Conservation (phyloP, 2,113 vertebrate genomes). For the Theropithecus gelada region DNA sequence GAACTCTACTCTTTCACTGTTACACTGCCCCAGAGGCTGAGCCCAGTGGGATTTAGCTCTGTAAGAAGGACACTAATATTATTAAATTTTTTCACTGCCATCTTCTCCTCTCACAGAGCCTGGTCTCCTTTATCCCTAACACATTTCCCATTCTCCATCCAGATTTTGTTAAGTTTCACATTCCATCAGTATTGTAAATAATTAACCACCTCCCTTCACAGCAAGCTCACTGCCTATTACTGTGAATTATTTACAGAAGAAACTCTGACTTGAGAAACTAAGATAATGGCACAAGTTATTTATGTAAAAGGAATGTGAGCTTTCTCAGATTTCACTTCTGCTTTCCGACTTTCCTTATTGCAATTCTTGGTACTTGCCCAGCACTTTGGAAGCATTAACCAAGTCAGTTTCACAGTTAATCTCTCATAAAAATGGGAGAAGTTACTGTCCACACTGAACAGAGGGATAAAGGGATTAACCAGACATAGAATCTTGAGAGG, state of each 20-base stretch:
- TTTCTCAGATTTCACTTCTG: slow-evolving; percentile 7
- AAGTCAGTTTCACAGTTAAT: neutral
- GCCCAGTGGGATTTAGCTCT: neutral
- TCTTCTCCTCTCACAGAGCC: neutral
- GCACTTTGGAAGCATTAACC: neutral
- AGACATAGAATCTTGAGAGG: neutral
- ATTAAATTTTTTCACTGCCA: neutral
- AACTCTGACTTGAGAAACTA: slow-evolving; percentile 70
- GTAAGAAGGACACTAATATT: neutral
- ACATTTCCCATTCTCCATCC: neutral
- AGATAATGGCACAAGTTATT: slow-evolving; percentile 65
- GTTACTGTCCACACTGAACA: neutral
- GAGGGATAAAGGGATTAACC: neutral
- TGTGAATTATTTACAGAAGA: slow-evolving; percentile 66
- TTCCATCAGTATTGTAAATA: slow-evolving; percentile 56
- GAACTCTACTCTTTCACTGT: neutral
- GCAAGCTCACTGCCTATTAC: slow-evolving; percentile 49
- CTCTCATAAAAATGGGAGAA: neutral
- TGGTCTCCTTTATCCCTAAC: neutral
- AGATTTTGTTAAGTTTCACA: slow-evolving; percentile 24
- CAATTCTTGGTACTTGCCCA: neutral
- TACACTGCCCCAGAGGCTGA: neutral
- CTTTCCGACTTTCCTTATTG: neutral
- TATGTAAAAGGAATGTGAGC: slow-evolving; percentile 37
- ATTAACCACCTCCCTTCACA: slow-evolving; percentile 64